Conservation (phyloP, 2,888 invertebrate genomes). For the Tinea pellionella region DNA sequence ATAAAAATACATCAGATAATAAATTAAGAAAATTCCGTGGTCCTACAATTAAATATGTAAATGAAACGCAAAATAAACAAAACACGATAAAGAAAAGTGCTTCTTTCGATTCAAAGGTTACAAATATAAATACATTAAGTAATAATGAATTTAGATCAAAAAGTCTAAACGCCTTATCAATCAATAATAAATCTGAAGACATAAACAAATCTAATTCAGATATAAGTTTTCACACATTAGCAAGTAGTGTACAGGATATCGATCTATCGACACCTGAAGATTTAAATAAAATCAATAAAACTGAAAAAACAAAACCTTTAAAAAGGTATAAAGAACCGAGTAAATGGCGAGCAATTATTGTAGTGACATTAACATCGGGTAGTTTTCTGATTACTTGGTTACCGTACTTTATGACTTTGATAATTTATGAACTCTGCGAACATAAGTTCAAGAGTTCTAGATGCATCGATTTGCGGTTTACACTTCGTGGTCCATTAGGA, state of each 20-base stretch:
- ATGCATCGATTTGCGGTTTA: slow-evolving; percentile 56
- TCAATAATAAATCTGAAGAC: slow-evolving; percentile 17
- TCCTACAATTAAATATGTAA: neutral
- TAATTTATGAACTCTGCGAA: slow-evolving; percentile 65
- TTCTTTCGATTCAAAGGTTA: slow-evolving; percentile 29
- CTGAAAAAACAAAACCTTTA: neutral
- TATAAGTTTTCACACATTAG: slow-evolving; percentile 38
- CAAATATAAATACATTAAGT: neutral
- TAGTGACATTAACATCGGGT: slow-evolving; percentile 71
- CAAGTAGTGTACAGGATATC: slow-evolving; percentile 21
- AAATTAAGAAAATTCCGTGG: slow-evolving; percentile 23
- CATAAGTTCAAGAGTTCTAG: slow-evolving; percentile 46
- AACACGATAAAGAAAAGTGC: slow-evolving; percentile 36
- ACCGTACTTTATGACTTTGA: slow-evolving; percentile 71
- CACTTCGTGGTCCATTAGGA: slow-evolving; percentile 70
- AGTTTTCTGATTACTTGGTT: slow-evolving; percentile 73
- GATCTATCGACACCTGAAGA: slow-evolving; percentile 15
- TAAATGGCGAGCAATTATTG: slow-evolving; percentile 72
- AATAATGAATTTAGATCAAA: neutral
- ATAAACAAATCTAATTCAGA: slow-evolving; percentile 16
- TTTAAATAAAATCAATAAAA: slow-evolving; percentile 15
- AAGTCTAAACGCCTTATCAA: slow-evolving; percentile 18
- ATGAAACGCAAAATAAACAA: slow-evolving; percentile 15
- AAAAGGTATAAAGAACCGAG: slow-evolving; percentile 39
- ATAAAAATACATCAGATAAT: slow-evolving; percentile 30